Evolutionary conservation across 2,797 vertebrate genomes (phyloP), one percentile per base, ranked within the genome.

Genomic region (Artibeus lituratus): DNA sequence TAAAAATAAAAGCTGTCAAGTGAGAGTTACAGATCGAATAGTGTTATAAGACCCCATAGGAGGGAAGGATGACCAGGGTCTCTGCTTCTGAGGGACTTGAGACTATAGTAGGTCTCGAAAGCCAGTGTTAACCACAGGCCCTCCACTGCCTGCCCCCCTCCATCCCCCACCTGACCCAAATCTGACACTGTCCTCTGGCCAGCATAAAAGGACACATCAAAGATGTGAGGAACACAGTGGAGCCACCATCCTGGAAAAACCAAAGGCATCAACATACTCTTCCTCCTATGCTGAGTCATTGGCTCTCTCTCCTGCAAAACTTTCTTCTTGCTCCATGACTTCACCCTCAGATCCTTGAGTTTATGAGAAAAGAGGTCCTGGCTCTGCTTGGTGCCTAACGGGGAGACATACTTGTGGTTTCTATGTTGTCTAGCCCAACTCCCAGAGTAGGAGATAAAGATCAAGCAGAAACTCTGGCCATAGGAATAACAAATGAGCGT

Each of bases 331-430:
- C 42, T 74, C 35, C 69, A 22, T 53, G 84, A 69, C 89, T 93
- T 89, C 47, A 76, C 53, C 82, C 67, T 55, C n/a, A 65, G 72
- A 86, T 62, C 42, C 12, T 87, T 0, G 12, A 26, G 35, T 8
- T 89, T 62, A 44, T 5, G 39, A 86, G 91, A 76, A 83, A 73
- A 86, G 37, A 74, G 24, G 47, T 24, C 24, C 65, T 65, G 15
- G 19, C 49, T 77, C 86, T 91, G 70, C 35, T 80, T 10, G 42
- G n/a, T 22, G 51, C 3, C 53, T 78, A 67, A 73, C 0, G 8
- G 51, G n/a, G 82, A 90, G 92, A 39, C 73, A 88, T 81, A 53
- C 39, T 80, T 97, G 84, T 74, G 78, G 76, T 57, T 93, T 90
- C 57, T 76, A 5, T 39, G 51, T 55, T 26, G 85, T 67, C 69